Evolutionary conservation across 1,140 invertebrate genomes (phyloP).

Genomic region (Pinna nobilis): DNA sequence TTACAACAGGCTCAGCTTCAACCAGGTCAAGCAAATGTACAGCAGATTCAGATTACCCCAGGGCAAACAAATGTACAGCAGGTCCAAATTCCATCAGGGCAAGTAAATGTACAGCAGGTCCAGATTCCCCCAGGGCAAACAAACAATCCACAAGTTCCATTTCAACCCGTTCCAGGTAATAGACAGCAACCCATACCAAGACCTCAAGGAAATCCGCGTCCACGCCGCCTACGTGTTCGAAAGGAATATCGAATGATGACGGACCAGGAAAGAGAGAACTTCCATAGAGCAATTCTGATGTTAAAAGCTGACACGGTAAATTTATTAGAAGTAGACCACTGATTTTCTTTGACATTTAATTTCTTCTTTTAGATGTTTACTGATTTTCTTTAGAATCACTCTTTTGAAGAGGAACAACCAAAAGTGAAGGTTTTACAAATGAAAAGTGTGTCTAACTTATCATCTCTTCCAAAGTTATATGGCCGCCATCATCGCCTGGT

Average conservation of each 20-base stretch:
- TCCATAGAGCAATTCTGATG: conserved; percentile 41
- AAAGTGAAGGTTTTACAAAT: neutral
- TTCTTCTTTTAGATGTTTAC: neutral
- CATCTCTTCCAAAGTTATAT: no score
- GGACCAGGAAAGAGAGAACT: conserved; percentile 44
- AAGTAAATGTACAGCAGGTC: conserved; percentile 1
- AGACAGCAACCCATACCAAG: neutral
- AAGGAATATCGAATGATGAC: conserved; percentile 51
- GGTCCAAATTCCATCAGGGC: neutral
- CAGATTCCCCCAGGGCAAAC: neutral
- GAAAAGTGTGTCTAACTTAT: neutral
- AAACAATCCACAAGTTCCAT: neutral
- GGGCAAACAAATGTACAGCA: neutral
- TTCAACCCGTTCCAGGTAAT: neutral
- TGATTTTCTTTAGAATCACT: neutral
- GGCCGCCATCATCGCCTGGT: no score
- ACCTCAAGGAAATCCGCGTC: neutral
- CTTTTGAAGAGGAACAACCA: neutral
- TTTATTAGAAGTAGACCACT: neutral
- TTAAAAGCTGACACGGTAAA: conserved; percentile 45
- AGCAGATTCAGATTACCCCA: conserved; percentile 1
- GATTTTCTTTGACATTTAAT: conserved; percentile 16
- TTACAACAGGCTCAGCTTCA: conserved; percentile 5
- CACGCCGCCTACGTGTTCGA: conserved; percentile 24
- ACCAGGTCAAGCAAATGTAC: neutral